Base-by-base conservation (phyloP, 2,797 vertebrate genomes). In the Pitangus sulphuratus region DNA sequence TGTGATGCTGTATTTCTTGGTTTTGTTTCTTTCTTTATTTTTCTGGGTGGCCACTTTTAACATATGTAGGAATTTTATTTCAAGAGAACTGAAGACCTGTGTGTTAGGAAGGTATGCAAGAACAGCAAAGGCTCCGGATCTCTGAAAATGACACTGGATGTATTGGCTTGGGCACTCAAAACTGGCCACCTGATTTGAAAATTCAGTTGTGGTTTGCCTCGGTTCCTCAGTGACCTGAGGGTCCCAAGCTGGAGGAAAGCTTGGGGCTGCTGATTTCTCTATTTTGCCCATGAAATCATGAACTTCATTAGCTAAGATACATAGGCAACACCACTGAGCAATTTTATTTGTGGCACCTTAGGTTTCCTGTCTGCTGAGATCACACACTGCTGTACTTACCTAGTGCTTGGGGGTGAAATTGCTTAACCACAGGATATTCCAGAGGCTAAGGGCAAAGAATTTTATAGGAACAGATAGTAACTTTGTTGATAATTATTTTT, bases 141-240 rank as follows among this genome's bases (percentile, higher is more conserved):
- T 65, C n/a, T 37, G 69, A 80, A 79, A 84, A 26, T 19, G 18
- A 50, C 33, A n/a, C 21, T 65, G 40, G 12, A 54, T 1, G 0
- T 35, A 15, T 53, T 70, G 37, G 19, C 25, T 54, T 83, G 39
- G 22, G 10, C 22, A 31, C 44, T 24, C 44, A 88, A 33, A 92
- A 69, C 5, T 72, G 30, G 44, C n/a, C 66, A 56, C 35, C 22
- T 3, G 6, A 17, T 69, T 57, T 84, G 69, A 72, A 92, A 80
- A 61, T 40, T 54, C 10, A 1, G 2, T 42, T 77, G 42, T 54
- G 40, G 76, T 93, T 93, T 83, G 42, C 57, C 64, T 31, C 5
- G 24, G 17, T 75, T 28, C 33, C 20, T n/a, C 1, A 1, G 28
- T 58, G 44, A 61, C 15, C 30, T 0, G 0, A 61, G 45, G 7